Conservation (phyloP, 2,113 vertebrate species). For the Myodes glareolus region DNA sequence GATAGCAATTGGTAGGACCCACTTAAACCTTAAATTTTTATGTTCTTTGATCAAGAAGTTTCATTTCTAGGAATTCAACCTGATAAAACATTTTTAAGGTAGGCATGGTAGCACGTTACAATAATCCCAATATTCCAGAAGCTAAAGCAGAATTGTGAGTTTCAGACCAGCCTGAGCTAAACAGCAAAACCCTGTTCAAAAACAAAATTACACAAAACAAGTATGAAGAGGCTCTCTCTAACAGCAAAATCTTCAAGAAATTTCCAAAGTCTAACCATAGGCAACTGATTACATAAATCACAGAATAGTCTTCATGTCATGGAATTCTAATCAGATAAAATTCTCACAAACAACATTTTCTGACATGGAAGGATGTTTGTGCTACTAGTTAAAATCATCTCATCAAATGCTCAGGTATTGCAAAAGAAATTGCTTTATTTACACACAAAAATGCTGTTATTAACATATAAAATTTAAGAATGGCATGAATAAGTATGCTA, state of each 20-base stretch:
- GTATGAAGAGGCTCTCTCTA: background rate
- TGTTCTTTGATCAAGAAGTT: background rate
- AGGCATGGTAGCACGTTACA: background rate
- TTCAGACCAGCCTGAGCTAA: background rate
- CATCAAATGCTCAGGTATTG: background rate
- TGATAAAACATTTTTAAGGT: constrained; percentile 34
- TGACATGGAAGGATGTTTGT: background rate
- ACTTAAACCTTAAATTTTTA: constrained; percentile 22
- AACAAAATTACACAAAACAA: background rate
- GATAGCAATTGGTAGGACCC: background rate
- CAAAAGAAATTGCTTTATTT: background rate
- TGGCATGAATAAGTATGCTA: background rate
- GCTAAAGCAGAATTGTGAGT: background rate
- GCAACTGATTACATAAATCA: background rate
- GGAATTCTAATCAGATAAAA: constrained; percentile 15
- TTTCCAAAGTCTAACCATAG: background rate
- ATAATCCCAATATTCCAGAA: background rate
- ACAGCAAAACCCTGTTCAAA: background rate
- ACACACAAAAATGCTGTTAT: background rate
- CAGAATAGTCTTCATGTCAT: background rate
- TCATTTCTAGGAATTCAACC: constrained; percentile 31
- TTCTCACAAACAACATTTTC: constrained; percentile 41
- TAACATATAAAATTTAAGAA: constrained; percentile 15
- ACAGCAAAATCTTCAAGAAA: background rate
- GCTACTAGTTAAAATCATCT: background rate